Evolutionary conservation across 2,888 invertebrate genomes (phyloP), one percentile per base, ranked within the genome.

Genomic region (Caenorhabditis wallacei): DNA sequence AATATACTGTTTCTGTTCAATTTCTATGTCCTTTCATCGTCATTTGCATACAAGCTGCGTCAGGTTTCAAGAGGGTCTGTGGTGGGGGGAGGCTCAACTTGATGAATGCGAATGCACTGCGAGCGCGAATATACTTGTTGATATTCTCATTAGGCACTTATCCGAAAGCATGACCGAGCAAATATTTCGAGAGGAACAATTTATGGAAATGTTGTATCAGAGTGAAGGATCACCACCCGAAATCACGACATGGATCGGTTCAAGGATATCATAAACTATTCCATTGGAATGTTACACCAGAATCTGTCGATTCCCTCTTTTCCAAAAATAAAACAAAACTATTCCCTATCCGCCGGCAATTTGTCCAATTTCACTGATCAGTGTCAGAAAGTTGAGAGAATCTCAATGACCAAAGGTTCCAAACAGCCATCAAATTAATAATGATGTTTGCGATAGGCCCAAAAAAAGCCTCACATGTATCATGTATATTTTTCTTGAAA

Each of bases 81-180:
- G 30, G 30, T 3, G 22, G 51, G 40, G 40, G 10, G 11, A 30
- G 18, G 37, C 43, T 43, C 24, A 64, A 43, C 53, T 59, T 46
- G 48, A 63, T 63, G 76, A 61, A 51, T 66, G 54, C 57, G 56
- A 40, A 63, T 54, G 70, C 66, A 46, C 69, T 30, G 56, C 54
- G 69, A 81, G 74, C 81, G 81, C 63, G 81, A 80, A 80, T 75
- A 75, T 75, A 81, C 81, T 81, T 81, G 81, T 81, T 81, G 81
- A 81, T 75, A 63, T 81, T 81, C 81, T 81, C 75, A 81, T 81
- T 70, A 64, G 51, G 56, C 81, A 81, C 81, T 81, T 70, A 75
- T 81, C 74, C 35, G 63, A 46, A 69, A 82, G 82, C 82, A 82
- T 82, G 82, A 82, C 82, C 51, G 46, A 68, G 78, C 68, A 75